phyloP scores from a whole-genome alignment of 1,140 invertebrate species.

The Scaptodrosophila lebanonensis region DNA sequence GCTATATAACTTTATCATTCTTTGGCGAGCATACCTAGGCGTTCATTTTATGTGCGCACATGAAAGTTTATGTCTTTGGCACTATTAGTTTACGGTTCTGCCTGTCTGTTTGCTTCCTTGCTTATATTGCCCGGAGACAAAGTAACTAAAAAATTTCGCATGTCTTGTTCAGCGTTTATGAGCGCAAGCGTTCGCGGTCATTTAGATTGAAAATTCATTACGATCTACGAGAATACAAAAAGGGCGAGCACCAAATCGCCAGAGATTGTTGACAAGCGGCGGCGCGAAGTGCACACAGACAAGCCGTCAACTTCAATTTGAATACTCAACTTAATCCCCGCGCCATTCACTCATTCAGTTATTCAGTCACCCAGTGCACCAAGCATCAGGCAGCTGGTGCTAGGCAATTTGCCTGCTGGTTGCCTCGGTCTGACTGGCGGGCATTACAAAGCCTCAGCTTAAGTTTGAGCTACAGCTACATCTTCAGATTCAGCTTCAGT shows the following conservation, averaged over 20 bases:
- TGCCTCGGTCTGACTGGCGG: constrained; percentile 62
- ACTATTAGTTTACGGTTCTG: too few relatives aligned
- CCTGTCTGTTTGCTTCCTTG: too few relatives aligned
- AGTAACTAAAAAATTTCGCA: constrained; percentile 51
- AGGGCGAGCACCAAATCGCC: too few relatives aligned
- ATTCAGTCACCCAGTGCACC: constrained; percentile 5
- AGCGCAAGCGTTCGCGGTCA: too few relatives aligned
- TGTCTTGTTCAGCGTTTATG: too few relatives aligned
- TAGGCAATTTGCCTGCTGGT: constrained; percentile 64
- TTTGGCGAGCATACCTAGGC: too few relatives aligned
- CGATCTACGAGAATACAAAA: too few relatives aligned
- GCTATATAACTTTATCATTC: constrained; percentile 28
- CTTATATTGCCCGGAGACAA: constrained; percentile 47
- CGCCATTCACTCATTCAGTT: constrained; percentile 45
- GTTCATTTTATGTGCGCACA: constrained; percentile 23
- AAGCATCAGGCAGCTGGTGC: constrained; percentile 27
- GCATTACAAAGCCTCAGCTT: constrained; percentile 68
- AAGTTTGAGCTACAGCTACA: too few relatives aligned
- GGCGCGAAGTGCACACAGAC: constrained; percentile 36
- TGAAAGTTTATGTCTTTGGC: constrained; percentile 52
- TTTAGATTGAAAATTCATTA: too few relatives aligned
- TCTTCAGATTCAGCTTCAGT: too few relatives aligned
- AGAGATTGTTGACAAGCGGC: constrained; percentile 39
- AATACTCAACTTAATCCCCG: constrained; percentile 73
- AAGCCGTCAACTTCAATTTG: constrained; percentile 70